Evolutionary conservation across 2,888 invertebrate genomes (phyloP), one percentile per base, ranked within the genome.

Genomic region (Listrodromus nycthemerus): DNA sequence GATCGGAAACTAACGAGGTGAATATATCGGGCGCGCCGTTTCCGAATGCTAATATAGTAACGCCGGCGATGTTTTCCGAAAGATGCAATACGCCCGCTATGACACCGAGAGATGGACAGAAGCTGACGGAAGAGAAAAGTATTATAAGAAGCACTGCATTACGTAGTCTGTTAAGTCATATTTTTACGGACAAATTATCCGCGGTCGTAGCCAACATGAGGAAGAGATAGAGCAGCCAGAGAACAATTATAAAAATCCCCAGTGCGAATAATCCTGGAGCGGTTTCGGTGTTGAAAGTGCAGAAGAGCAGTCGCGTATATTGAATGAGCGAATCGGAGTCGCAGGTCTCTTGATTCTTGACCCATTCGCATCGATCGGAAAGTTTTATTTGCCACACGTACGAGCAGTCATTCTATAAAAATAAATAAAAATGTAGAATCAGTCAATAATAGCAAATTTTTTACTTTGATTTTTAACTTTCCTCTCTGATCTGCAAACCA

Each of bases 21-120:
- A 96, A 96, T 74, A 96, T 94, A 91, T 96, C 96, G 4, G 96
- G 95, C 0, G 96, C 95, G 58, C 96, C 96, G 90, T 96, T 96
- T 24, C 96, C 96, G 90, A 96, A 95, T 0, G 96, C 96, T 87
- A 96, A 90, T 86, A 96, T 94, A n/a, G 96, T 96, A 8, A 96
- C 96, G 2, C 96, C 96, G 8, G 95, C 95, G 45, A 95, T 93
- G 87, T 94, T 95, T 85, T 95, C 95, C 76, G 95, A 95, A 67
- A 95, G 89, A 33, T 91, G 91, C 61, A 95, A 86, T 0, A 93
- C 88, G 69, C 92, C 88, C 0, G 95, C 93, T 37, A 95, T 93
- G 8, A 94, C 93, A 66, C 94, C 92, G 10, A 95, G 87, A 1
- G 94, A 92, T n/a, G 95, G 95, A 82, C 95, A 95, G 86, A 95